phyloP scores from a whole-genome alignment of 2,888 invertebrate genomes.

The Sminthurinus aureus region DNA sequence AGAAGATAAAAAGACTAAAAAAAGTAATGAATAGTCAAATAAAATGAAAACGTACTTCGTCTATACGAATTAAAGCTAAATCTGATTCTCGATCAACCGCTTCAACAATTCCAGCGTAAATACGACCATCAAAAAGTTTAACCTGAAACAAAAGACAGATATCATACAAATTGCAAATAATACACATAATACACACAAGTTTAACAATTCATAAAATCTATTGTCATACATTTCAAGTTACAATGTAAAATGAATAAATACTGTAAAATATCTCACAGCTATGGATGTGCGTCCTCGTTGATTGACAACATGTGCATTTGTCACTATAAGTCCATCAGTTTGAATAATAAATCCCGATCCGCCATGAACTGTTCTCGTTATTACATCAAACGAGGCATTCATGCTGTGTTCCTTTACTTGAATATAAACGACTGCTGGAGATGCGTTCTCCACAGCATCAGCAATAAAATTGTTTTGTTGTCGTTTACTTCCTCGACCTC shows the following conservation, averaged over 20 bases:
- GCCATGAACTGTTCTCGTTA: slow-evolving; percentile 71
- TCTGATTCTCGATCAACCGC: slow-evolving; percentile 86
- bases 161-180: slow-evolving; percentile 37
- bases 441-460: slow-evolving; percentile 86
- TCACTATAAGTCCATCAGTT: slow-evolving; percentile 86
- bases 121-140: slow-evolving; percentile 74
- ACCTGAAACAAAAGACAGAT: slow-evolving; percentile 63
- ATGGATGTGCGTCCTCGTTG: slow-evolving; percentile 77
- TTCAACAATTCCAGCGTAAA: slow-evolving; percentile 78
- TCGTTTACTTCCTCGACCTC: slow-evolving; percentile 39
- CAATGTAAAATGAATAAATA: too few relatives aligned
- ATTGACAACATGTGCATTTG: slow-evolving; percentile 95
- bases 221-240: too few relatives aligned
- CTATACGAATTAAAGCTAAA: slow-evolving; percentile 84
- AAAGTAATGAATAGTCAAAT: neutral
- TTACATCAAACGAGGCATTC: slow-evolving; percentile 57
- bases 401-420: slow-evolving; percentile 82
- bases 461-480: slow-evolving; percentile 81
- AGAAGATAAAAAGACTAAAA: neutral
- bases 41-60: slow-evolving; percentile 61
- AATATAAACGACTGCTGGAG: slow-evolving; percentile 87
- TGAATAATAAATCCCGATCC: slow-evolving; percentile 93
- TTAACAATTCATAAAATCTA: neutral
- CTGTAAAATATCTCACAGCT: slow-evolving; percentile 68
- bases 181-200: neutral